Conservation (phyloP, 35 echinoderm and acorn worm genomes). For the Acanthaster planci region DNA sequence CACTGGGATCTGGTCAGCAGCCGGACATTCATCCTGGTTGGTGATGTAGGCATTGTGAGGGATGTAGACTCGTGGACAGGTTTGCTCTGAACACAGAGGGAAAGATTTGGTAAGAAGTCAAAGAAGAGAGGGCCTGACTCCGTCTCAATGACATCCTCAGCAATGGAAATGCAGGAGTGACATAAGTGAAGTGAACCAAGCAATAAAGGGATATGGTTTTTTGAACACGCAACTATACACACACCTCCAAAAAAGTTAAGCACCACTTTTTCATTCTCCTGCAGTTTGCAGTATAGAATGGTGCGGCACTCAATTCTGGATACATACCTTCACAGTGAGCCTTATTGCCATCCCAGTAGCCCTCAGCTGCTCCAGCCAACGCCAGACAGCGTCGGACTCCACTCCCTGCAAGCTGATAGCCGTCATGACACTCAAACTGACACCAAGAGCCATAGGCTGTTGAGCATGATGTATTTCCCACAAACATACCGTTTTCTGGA, state of each 20-base stretch:
- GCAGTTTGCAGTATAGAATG: background rate
- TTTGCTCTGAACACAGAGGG: background rate
- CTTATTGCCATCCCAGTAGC: slow-evolving; percentile 27
- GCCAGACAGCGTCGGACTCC: slow-evolving; percentile 19
- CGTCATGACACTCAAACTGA: background rate
- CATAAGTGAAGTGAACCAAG: too few species aligned
- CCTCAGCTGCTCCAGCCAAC: slow-evolving; percentile 12
- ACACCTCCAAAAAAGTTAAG: too few species aligned
- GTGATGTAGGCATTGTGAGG: slow-evolving; percentile 6
- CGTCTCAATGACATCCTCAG: too few species aligned
- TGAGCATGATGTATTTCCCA: background rate
- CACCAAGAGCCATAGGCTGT: slow-evolving; percentile 30
- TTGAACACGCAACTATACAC: too few species aligned
- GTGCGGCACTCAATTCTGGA: background rate
- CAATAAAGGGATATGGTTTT: too few species aligned
- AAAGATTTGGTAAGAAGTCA: background rate
- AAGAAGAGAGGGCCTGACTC: too few species aligned
- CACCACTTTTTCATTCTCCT: too few species aligned
- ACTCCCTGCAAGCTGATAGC: slow-evolving; percentile 15
- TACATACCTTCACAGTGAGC: slow-evolving; percentile 20
- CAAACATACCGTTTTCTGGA: slow-evolving; percentile 16
- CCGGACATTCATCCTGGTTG: slow-evolving; percentile 25
- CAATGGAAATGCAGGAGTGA: too few species aligned
- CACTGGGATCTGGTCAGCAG: slow-evolving; percentile 1
- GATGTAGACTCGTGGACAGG: slow-evolving; percentile 19